Conservation (phyloP, 2,888 invertebrate species). For the Muschampia plurimacula region DNA sequence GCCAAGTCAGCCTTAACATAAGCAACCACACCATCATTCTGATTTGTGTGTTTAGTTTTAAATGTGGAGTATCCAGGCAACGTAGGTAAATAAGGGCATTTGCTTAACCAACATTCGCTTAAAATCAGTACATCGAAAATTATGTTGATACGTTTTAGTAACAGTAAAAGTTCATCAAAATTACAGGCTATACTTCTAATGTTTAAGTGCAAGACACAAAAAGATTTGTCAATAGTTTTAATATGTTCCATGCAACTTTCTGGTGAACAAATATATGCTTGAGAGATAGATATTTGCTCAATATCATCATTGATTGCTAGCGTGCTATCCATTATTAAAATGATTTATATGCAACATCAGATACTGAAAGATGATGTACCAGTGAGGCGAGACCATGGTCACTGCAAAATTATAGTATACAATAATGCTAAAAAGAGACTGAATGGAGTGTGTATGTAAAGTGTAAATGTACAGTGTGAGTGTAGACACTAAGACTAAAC, state of each 20-base stretch:
- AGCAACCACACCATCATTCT: not conserved
- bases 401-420: too few relatives aligned
- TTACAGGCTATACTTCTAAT: not conserved
- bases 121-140: not conserved
- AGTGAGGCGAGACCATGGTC: too few relatives aligned
- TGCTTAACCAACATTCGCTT: not conserved
- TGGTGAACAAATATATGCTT: not conserved
- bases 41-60: not conserved
- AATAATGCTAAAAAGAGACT: not conserved
- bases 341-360: too few relatives aligned
- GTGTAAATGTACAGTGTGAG: not conserved
- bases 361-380: too few relatives aligned
- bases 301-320: not conserved
- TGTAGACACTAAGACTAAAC: not conserved
- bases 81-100: not conserved
- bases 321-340: not conserved
- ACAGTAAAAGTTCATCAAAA: not conserved
- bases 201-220: not conserved
- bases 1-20: not conserved
- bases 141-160: not conserved
- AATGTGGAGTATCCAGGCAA: not conserved
- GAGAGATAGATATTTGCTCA: not conserved
- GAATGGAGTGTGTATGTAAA: not conserved
- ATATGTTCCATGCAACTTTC: not conserved
- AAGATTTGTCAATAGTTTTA: not conserved